Evolutionary conservation across 2,797 vertebrate species (phyloP), one percentile per base, ranked within the genome.

Genomic region (Parauchenoglanis ngamensis): DNA sequence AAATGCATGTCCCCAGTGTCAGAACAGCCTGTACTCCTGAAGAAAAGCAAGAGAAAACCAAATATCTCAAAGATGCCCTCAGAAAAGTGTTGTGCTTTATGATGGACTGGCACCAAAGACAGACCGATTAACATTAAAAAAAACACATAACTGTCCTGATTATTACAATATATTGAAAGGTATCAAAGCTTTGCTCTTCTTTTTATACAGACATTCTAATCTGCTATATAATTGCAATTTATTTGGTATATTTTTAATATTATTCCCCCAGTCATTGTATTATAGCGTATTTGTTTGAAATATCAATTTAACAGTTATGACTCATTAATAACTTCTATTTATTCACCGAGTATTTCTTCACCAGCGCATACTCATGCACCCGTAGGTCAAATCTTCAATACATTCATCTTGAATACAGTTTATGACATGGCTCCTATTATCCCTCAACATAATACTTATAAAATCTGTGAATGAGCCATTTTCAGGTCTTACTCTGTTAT

Each of bases 1-100:
- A 84, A 89, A 85, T 91, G 86, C 84, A 90, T 89, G 78, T 83
- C 80, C 79, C 78, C 2, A 49, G 31, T 40, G 67, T 88, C 85
- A 76, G 79, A 79, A 87, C 31, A 73, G 40, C 44, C 44, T 86
- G 44, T 35, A 57, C 73, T 25, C 61, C 68, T 13, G 76, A 82
- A 57, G 57, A 86, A 86, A 84, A 85, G 7, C 80, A 56, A 87
- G 40, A 65, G 44, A 44, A 84, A 83, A 78, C 76, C 87, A 87
- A 89, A 89, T 81, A 78, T 76, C n/a, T 87, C n/a, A 57, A 52
- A 17, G 25, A 77, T 68, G 35, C 52, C 83, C 61, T 63, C 15
- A 23, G 12, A 57, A 88, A 68, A 59, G 0, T 21, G 19, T 73
- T 68, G 72, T 40, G 84, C 31, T 76, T 86, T 54, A 83, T 84